phyloP scores from a whole-genome alignment of 2,113 vertebrate genomes.

The Trichomycterus rosablanca region DNA sequence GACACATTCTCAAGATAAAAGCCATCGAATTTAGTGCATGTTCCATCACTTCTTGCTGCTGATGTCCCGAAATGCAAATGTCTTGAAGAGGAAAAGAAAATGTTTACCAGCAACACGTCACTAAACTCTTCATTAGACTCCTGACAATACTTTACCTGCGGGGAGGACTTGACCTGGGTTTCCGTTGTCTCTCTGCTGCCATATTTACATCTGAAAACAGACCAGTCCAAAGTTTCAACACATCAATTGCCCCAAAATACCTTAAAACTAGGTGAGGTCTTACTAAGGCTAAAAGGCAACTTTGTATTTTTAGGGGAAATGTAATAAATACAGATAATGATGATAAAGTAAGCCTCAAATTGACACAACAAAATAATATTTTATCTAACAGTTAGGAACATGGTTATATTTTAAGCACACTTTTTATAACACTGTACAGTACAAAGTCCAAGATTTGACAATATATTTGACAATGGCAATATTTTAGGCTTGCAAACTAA shows the following conservation, averaged over 20 bases:
- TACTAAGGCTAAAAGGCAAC: slow-evolving; percentile 15
- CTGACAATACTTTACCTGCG: slow-evolving; percentile 97
- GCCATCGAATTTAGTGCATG: slow-evolving; percentile 1
- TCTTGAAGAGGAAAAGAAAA: slow-evolving; percentile 6
- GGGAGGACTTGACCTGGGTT: slow-evolving; percentile 92
- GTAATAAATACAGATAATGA: not conserved
- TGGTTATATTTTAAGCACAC: too few species aligned
- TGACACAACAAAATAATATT: too few species aligned
- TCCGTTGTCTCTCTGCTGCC: slow-evolving; percentile 97
- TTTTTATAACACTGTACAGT: too few species aligned
- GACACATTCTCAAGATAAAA: slow-evolving; percentile 6
- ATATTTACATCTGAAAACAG: slow-evolving; percentile 99
- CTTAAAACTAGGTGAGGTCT: slow-evolving; percentile 27
- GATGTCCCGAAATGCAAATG: slow-evolving; percentile 18
- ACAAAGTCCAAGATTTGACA: too few species aligned
- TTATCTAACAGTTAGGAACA: too few species aligned
- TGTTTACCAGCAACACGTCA: slow-evolving; percentile 44
- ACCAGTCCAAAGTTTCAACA: slow-evolving; percentile 99
- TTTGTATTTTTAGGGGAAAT: not conserved
- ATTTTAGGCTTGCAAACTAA: too few species aligned
- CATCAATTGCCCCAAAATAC: slow-evolving; percentile 56
- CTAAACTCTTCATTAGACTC: slow-evolving; percentile 58
- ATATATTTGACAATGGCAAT: too few species aligned
- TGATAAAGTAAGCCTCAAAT: too few species aligned
- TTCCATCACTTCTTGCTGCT: not conserved